Evolutionary conservation across 2,113 vertebrate genomes (phyloP), one percentile per base, ranked within the genome.

Genomic region (Lanius collurio): DNA sequence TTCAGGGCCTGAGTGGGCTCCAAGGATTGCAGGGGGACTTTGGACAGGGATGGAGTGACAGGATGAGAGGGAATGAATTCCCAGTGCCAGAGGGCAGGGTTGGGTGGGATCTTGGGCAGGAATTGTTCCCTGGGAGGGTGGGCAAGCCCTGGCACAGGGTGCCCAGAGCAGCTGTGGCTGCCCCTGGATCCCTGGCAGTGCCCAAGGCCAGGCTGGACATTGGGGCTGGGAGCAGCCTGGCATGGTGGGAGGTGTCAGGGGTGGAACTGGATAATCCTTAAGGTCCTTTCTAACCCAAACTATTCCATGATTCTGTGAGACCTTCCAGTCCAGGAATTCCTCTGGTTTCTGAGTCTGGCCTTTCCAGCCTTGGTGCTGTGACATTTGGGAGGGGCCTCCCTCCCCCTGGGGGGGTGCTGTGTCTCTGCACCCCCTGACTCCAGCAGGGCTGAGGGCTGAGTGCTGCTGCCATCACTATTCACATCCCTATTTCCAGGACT

Each of bases 211-310:
- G 68, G 44, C 0, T 65, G 74, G 47, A 55, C 41, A 42, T 42
- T 0, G 0, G 30, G 15, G 23, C 28, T 79, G 10, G 59, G 59
- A 28, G 14, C 27, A 23, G 0, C 27, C 76, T 57, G 50, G 50
- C 35, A 3, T 0, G 1, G 22, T 37, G 50, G 22, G 0, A 73
- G 2, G 2, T 50, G 44, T 27, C 2, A 0, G 24, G 11, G 3
- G 2, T 64, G 57, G 21, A 17, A 52, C 2, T 7, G 24, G 9
- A 5, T 68, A 7, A 13, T 5, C 13, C 7, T 22, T n/a, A 18
- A 44, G 8, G 27, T 28, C 27, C 10, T 13, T 74, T 27, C 37
- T 37, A 50, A 37, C 21, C 26, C 50, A 44, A 37, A 28, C 22
- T 15, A 33, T 24, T 80, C 26, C 20, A 31, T 5, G 28, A 14